Evolutionary conservation across 2,113 vertebrate species (phyloP).

Genomic region (Glaucidium brasilianum): DNA sequence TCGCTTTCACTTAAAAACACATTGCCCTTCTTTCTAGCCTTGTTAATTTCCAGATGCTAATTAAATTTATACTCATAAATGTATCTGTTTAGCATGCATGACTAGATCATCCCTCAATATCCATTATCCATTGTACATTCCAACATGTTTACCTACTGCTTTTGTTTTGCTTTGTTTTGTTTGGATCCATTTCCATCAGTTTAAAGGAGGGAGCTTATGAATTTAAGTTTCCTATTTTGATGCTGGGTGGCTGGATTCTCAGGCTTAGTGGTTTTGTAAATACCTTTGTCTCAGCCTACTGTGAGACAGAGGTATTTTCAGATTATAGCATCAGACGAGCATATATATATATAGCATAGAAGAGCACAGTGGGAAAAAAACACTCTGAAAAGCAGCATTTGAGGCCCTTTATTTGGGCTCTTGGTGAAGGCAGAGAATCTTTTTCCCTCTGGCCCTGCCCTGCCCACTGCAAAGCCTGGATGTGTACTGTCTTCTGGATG

Average conservation of each 20-base stretch:
- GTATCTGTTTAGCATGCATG: conserved; percentile 75
- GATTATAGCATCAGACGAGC: conserved; percentile 40
- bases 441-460: not conserved
- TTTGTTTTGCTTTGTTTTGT: conserved; percentile 67
- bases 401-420: not conserved
- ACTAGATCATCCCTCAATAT: conserved; percentile 68
- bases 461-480: not conserved
- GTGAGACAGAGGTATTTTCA: conserved; percentile 46
- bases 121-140: conserved; percentile 68
- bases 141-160: conserved; percentile 62
- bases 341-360: too few relatives aligned
- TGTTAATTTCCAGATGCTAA: conserved; percentile 79
- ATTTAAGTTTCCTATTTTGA: conserved; percentile 59
- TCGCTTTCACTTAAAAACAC: conserved; percentile 74
- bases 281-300: conserved; percentile 54
- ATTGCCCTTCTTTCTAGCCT: conserved; percentile 76
- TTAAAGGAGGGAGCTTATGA: conserved; percentile 54
- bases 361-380: conserved; percentile 24
- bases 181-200: conserved; percentile 56
- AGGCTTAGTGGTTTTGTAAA: conserved; percentile 57
- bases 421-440: not conserved
- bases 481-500: not conserved
- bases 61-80: conserved; percentile 78
- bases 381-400: conserved; percentile 7
- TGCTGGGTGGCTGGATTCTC: conserved; percentile 32